Evolutionary conservation across 2,888 invertebrate species (phyloP).

Genomic region (Coremacera marginata): DNA sequence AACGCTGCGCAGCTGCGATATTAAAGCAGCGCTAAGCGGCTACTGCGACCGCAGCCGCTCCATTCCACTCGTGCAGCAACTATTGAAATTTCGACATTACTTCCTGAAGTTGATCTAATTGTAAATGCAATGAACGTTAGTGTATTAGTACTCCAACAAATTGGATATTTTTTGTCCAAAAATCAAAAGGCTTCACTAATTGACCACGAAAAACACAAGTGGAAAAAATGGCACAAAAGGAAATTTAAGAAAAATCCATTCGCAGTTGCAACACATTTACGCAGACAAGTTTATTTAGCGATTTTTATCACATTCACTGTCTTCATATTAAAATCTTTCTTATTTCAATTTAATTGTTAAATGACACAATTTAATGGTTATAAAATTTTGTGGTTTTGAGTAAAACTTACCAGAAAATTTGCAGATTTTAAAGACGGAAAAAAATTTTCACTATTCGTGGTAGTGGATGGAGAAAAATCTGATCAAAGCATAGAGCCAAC

Average conservation of each 20-base stretch:
- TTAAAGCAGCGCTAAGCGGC: not conserved
- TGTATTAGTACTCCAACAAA: not conserved
- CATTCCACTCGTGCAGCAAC: not conserved
- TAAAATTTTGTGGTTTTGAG: slow-evolving; percentile 31
- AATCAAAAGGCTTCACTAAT: slow-evolving; percentile 29
- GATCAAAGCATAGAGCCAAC: slow-evolving; percentile 47
- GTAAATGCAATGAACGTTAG: not conserved
- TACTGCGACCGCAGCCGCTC: slow-evolving; percentile 41
- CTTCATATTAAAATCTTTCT: not conserved
- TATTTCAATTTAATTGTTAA: not conserved
- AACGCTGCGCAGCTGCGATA: slow-evolving; percentile 37
- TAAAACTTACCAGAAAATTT: slow-evolving; percentile 55
- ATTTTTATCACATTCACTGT: not conserved
- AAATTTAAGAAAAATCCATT: slow-evolving; percentile 19
- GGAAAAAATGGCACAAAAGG: slow-evolving; percentile 42
- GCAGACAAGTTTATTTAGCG: not conserved
- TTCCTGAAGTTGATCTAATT: not conserved
- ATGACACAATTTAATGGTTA: not conserved
- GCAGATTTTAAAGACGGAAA: slow-evolving; percentile 52
- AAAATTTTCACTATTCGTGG: slow-evolving; percentile 53
- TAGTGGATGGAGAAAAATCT: slow-evolving; percentile 49
- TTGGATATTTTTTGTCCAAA: not conserved
- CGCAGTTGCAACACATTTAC: not conserved
- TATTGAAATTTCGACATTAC: not conserved
- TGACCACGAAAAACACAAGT: slow-evolving; percentile 48